These are phyloP conservation scores for Tipula confusa DNA, from an alignment of 2,888 invertebrate genomes.

Conservation along the genomic window DNA sequence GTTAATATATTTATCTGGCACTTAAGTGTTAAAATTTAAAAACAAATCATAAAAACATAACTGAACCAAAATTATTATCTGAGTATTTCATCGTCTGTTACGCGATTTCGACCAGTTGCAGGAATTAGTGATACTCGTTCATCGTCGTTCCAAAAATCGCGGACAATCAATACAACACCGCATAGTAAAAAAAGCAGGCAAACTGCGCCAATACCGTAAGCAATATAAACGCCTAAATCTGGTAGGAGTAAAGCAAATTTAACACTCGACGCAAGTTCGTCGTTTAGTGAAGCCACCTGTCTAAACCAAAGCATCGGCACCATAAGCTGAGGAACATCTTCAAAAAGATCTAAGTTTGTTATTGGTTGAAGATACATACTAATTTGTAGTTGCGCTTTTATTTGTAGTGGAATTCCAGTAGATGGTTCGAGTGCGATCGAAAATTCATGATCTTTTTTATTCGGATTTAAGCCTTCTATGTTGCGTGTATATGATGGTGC, in stretches of 20 bases:
- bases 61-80: not conserved
- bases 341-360: slow-evolving; percentile 13
- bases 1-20: not conserved
- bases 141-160: not conserved
- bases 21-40: not conserved
- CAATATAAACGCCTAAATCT: slow-evolving; percentile 44
- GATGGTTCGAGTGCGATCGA: slow-evolving; percentile 65
- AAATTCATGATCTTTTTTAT: slow-evolving; percentile 61
- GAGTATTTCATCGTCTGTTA: slow-evolving; percentile 13
- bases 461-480: slow-evolving; percentile 64
- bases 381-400: slow-evolving; percentile 71
- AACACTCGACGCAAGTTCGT: slow-evolving; percentile 53
- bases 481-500: slow-evolving; percentile 61
- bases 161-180: slow-evolving; percentile 38
- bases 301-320: slow-evolving; percentile 76
- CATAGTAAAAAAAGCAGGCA: slow-evolving; percentile 43
- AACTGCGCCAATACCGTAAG: slow-evolving; percentile 41
- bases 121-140: not conserved
- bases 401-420: slow-evolving; percentile 72
- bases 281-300: slow-evolving; percentile 59
- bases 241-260: slow-evolving; percentile 44
- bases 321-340: slow-evolving; percentile 53
- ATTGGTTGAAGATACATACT: slow-evolving; percentile 50
- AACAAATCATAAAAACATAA: not conserved
- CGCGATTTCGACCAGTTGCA: not conserved